Base-by-base conservation (phyloP, 2,113 vertebrate species). In the Pseudorasbora parva region DNA sequence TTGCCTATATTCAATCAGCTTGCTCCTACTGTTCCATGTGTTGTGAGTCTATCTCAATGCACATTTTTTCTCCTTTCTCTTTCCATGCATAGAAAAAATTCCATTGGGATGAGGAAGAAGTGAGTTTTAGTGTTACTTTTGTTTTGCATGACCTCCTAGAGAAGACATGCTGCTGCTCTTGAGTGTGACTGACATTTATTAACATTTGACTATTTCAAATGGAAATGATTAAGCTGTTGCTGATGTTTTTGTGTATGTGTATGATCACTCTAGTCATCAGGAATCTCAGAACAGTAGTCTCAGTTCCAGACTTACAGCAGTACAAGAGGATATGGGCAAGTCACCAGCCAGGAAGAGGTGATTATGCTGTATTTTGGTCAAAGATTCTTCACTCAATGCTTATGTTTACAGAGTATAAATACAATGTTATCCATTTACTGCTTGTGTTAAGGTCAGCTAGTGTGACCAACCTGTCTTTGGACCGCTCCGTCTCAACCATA, bases 301-400 rank as follows among this genome's bases (percentile, higher is more conserved):
- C 83, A 90, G 93, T 59, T 93, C 97, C 82, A 95, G 97, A 86
- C 93, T 99, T 68, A 93, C 93, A 0, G 93, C 95, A 59, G 96
- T 98, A 25, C 97, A 96, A 84, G 98, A 99, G 75, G 97, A 98
- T 88, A 89, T 95, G 76, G 97, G 97, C 59, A 99, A 98, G 83
- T 98, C 97, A 1, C 97, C 97, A 19, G 96, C 96, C 45, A 95
- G 97, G 84, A 99, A 98, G 82, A 96, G 97, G 98, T 97, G 86
- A 83, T 91, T 78, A 54, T 68, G 19, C 0, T 33, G 5, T 33
- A 59, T 77, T 30, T 78, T 49, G 14, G 14, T 5, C 7, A 19
- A 27, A 11, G 8, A 68, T 1, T 1, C 2, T 78, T 15, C 33
- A 14, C 19, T 30, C 33, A n/a, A 3, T 78, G 59, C 59, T 79